Base-by-base conservation (phyloP, 1,140 invertebrate species). In the Lutraria rhynchaena region DNA sequence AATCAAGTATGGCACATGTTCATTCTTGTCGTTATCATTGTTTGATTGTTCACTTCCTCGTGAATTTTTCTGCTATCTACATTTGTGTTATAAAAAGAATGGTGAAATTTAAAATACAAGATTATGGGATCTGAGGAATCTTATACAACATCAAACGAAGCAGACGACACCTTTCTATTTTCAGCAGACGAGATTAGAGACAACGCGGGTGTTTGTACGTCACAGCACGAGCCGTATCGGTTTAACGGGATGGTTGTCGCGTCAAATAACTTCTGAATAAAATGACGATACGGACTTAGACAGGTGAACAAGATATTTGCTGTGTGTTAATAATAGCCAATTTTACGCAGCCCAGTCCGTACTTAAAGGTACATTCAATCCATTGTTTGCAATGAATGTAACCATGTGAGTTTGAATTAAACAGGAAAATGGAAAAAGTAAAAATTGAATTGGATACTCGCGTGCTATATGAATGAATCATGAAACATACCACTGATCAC, bases 201-300 rank as follows among this genome's bases (percentile, higher is more conserved):
- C 63, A 67, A 67, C 63, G 63, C 63, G 63, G 63, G 63, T 41
- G 44, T 67, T 67, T 67, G 63, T 67, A 67, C 63, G 63, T 46
- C 63, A 67, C 63, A 67, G 63, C 63, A 67, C 63, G 63, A 67
- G 41, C 31, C n/a, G 63, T 37, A 67, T 67, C 63, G 63, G 44
- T 67, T 67, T 67, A 67, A 67, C 63, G 63, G 19, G 37, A 41
- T 35, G 63, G 27, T 41, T 67, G 41, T 31, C 37, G 41, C 13
- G 44, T 41, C 5, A 41, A 41, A 5, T 5, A 41, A 41, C 5
- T 4, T 31, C 49, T 67, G 41, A 67, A 67, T 67, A 67, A 67
- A 67, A 29, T 67, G 63, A 67, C 44, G 63, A 27, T 46, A 37
- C 31, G 41, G 41, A 46, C 49, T 49, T 46, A 46, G 63, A 67